phyloP scores from a whole-genome alignment of 2,888 invertebrate species.

The Fissipunctia ypsillon region DNA sequence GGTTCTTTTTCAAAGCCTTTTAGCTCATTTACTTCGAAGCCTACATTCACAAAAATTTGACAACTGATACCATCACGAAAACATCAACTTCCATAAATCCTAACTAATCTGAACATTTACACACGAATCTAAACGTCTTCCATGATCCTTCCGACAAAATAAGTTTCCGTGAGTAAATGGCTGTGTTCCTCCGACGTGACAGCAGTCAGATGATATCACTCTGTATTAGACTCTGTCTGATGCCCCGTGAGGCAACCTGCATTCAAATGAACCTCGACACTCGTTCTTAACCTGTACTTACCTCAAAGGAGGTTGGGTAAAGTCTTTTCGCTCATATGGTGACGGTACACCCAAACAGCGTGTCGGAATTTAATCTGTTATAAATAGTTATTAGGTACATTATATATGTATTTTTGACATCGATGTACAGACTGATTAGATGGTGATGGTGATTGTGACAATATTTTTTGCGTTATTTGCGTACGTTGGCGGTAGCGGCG shows the following conservation, averaged over 20 bases:
- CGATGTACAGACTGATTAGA: too few species aligned
- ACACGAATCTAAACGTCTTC: constrained; percentile 28
- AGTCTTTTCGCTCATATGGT: neutral
- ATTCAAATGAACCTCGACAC: constrained; percentile 71
- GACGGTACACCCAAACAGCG: neutral
- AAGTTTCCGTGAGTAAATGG: constrained; percentile 72
- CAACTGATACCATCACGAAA: neutral
- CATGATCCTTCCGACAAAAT: constrained; percentile 65
- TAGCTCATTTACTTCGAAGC: neutral
- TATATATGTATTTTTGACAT: too few species aligned
- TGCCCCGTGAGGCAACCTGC: constrained; percentile 64
- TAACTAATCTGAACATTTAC: constrained; percentile 36
- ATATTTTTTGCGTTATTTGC: neutral
- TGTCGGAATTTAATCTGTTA: neutral
- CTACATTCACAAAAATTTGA: neutral
- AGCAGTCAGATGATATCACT: constrained; percentile 72
- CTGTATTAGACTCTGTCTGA: constrained; percentile 66
- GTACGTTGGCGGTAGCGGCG: neutral
- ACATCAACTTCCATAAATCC: constrained; percentile 38
- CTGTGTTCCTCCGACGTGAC: constrained; percentile 66
- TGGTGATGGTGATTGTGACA: too few species aligned
- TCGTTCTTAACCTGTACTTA: constrained; percentile 47
- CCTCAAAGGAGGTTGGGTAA: neutral
- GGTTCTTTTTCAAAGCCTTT: neutral
- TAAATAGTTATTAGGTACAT: too few species aligned